These are phyloP conservation scores for Muricea muricata DNA, from an alignment of 92 coral and sea anemone genomes.

Conservation along the genomic window DNA sequence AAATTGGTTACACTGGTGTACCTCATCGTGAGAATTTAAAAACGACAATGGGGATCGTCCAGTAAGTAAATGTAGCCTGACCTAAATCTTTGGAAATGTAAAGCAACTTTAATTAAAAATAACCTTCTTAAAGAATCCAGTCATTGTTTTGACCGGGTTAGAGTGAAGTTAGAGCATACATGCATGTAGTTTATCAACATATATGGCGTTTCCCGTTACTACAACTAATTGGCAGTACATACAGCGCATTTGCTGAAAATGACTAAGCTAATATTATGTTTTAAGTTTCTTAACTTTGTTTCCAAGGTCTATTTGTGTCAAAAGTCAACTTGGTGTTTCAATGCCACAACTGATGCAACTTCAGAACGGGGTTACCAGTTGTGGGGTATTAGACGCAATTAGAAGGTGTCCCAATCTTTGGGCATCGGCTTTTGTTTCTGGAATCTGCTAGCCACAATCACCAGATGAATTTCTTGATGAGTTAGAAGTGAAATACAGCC, in stretches of 20 bases:
- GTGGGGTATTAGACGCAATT: background rate
- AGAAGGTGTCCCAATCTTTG: background rate
- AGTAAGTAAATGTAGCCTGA: slow-evolving; percentile 14
- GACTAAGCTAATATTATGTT: no score
- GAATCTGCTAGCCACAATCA: background rate
- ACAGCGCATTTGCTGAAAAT: no score
- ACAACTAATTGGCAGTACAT: no score
- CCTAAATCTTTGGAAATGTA: no score
- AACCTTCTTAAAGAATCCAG: no score
- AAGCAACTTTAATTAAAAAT: no score
- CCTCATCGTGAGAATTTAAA: background rate
- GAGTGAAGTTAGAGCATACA: no score
- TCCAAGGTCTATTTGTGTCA: slow-evolving; percentile 13
- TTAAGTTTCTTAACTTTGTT: no score
- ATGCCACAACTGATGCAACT: slow-evolving; percentile 30
- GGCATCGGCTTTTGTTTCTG: background rate
- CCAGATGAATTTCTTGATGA: slow-evolving; percentile 13
- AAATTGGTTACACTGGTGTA: slow-evolving; percentile 16
- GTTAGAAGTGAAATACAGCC: background rate
- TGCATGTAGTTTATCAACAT: no score
- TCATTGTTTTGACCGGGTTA: no score
- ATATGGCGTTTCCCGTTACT: no score
- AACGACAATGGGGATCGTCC: background rate
- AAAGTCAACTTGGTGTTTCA: background rate
- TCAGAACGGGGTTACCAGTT: background rate